Evolutionary conservation across 2,113 vertebrate species (phyloP), one percentile per base, ranked within the genome.

Genomic region (Scomber japonicus): DNA sequence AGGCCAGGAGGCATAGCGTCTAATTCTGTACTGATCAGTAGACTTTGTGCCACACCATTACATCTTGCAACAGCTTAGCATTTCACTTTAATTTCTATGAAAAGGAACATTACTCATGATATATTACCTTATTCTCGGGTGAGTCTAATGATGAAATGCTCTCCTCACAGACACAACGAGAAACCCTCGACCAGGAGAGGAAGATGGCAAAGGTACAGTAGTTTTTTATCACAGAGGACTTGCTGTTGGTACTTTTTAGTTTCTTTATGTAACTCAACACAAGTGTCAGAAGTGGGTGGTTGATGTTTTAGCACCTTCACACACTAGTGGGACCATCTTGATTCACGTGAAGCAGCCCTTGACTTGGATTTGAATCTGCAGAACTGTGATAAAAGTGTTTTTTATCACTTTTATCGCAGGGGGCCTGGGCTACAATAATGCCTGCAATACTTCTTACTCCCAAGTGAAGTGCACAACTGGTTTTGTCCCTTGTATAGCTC

Each of bases 171-270:
- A 99, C 82, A 99, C 98, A 51, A 99, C 98, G 1, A 95, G 98
- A 84, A 93, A 96, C 63, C 97, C 98, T 0, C 95, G 98, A n/a
- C 95, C 96, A 0, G 98, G 97, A 48, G 98, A 99, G 81, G 94
- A 96, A 69, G 93, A 97, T 5, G 98, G 98, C 86, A 99, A 95
- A 97, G 97, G 98, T 98, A 95, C 61, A 55, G 14, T 62, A 35
- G 44, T n/a, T 48, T 1, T 1, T 77, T 53, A 51, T 49, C 71
- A 1, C 45, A 9, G 35, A 40, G 24, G 8, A 17, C 11, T 31
- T 5, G 4, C 57, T 24, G 48, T 19, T 19, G 31, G 68, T 44
- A 44, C 27, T 8, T 70, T 71, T 65, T 70, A 53, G 21, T 14
- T 40, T 35, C 64, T 17, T 40, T 9, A 40, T 40, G 7, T 40